Percentiles rank a stretch among this genome's conserved stretches.
Conservation (phyloP, 2,888 invertebrate genomes). For the Drosophila kokeensis region DNA sequence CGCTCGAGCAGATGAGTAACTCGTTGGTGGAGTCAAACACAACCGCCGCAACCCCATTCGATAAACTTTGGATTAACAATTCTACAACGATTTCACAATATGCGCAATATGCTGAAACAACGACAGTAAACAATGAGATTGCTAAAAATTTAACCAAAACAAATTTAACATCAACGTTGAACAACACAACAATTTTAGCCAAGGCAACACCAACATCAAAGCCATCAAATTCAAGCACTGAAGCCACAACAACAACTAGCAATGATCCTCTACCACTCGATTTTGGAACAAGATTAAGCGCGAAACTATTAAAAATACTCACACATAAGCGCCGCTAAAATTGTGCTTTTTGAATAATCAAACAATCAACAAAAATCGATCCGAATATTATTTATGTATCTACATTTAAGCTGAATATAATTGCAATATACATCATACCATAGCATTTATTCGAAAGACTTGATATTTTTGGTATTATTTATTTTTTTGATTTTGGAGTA, state of each 20-base stretch:
- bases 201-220: background rate
- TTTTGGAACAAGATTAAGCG: constrained; percentile 35
- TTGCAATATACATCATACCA: background rate
- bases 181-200: background rate
- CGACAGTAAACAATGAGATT: background rate
- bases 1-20: background rate
- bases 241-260: background rate
- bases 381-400: background rate
- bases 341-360: background rate
- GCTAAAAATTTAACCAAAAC: background rate
- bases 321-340: background rate
- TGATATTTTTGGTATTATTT: no score
- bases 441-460: background rate
- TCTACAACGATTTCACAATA: background rate
- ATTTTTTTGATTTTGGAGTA: no score
- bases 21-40: background rate
- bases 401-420: background rate
- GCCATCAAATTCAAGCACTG: background rate
- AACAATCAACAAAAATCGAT: no score
- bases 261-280: constrained; percentile 6
- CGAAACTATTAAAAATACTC: constrained; percentile 17
- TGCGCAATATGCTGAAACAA: background rate
- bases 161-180: background rate
- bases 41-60: background rate
- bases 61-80: background rate